Conservation (phyloP, 2,888 invertebrate species). For the Petrolisthes cinctipes region DNA sequence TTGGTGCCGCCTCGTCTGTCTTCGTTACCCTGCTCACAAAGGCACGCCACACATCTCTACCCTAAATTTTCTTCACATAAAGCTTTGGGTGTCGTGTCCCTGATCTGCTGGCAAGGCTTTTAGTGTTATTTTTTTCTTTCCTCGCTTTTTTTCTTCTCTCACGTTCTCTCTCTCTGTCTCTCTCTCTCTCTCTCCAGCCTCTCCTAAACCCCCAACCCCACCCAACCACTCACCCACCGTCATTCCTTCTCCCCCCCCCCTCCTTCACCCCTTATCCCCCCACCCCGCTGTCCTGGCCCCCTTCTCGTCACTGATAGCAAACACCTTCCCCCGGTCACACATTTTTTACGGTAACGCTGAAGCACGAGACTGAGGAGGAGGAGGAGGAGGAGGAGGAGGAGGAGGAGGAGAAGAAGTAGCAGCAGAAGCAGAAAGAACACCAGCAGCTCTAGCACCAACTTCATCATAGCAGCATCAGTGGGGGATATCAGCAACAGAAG, state of each 20-base stretch:
- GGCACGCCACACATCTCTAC: conserved; percentile 1
- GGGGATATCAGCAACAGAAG: too few species aligned
- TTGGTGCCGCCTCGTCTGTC: neutral
- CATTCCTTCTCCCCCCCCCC: neutral
- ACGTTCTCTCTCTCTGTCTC: neutral
- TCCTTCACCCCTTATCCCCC: neutral
- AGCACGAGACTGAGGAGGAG: conserved; percentile 4
- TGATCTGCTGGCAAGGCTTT: conserved; percentile 11
- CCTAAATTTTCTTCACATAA: neutral
- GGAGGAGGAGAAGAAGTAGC: neutral
- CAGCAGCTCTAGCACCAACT: too few species aligned
- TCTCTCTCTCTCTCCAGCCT: neutral
- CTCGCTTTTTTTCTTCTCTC: neutral
- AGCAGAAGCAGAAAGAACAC: neutral
- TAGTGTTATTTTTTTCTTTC: neutral
- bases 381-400: neutral
- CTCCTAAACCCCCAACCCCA: neutral
- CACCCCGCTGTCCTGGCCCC: neutral
- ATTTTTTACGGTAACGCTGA: neutral
- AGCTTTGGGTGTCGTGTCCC: conserved; percentile 4
- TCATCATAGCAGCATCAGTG: too few species aligned
- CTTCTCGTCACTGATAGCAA: conserved; percentile 11
- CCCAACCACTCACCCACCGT: neutral
- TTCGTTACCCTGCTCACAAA: neutral
- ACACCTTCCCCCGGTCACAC: conserved; percentile 2